Conservation (phyloP, 2,888 invertebrate species). For the Thereva nobilitata region DNA sequence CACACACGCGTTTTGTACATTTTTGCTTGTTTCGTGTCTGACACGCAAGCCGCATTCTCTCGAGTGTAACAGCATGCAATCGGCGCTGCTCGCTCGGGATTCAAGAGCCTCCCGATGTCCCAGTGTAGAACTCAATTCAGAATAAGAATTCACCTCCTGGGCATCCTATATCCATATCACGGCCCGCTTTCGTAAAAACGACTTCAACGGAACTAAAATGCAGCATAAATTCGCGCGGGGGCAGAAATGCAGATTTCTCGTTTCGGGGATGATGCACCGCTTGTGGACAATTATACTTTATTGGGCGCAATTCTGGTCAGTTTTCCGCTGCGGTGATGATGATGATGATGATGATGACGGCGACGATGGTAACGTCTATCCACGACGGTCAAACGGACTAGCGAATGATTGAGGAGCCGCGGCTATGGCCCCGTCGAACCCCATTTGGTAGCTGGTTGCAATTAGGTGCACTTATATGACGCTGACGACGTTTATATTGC, state of each 20-base stretch:
- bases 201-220: too few relatives aligned
- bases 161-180: too few relatives aligned
- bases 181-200: too few relatives aligned
- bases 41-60: constrained; percentile 42
- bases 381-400: too few relatives aligned
- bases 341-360: constrained; percentile 14
- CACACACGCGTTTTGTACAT: constrained; percentile 35
- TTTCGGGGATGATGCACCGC: constrained; percentile 13
- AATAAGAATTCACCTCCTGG: too few relatives aligned
- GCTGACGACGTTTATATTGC: constrained; percentile 24
- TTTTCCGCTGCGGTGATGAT: constrained; percentile 31
- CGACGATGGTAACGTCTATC: constrained; percentile 3
- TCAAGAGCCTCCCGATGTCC: neutral
- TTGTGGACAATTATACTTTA: constrained; percentile 28
- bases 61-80: constrained; percentile 43
- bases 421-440: neutral
- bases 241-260: constrained; percentile 7
- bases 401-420: too few relatives aligned
- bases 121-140: neutral
- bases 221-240: constrained; percentile 1
- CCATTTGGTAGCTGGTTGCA: neutral
- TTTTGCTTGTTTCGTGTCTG: constrained; percentile 35
- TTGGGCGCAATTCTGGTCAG: constrained; percentile 24
- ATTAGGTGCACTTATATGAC: constrained; percentile 23
- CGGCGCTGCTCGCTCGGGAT: neutral